Percentiles rank a stretch among this genome's conserved stretches.
Conservation (phyloP, 1,140 invertebrate genomes). For the Linepithema humile region DNA sequence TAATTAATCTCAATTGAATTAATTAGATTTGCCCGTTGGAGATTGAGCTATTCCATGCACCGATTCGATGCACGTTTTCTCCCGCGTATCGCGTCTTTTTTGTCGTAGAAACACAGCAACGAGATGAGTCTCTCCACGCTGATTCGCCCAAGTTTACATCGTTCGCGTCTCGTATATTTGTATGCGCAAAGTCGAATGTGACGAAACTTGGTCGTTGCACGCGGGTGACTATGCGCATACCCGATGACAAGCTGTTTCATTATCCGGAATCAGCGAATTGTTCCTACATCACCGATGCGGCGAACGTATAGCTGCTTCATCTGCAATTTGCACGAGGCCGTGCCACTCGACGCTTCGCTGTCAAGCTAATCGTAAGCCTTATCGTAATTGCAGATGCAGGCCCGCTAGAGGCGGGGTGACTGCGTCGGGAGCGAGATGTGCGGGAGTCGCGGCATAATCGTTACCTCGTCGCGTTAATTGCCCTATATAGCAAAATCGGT, state of each 20-base stretch:
- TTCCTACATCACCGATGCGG: conserved; percentile 29
- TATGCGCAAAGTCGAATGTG: background rate
- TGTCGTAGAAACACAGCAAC: background rate
- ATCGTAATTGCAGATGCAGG: conserved; percentile 57
- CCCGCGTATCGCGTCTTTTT: too few species aligned
- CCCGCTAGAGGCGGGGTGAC: conserved; percentile 38
- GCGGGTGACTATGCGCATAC: conserved; percentile 24
- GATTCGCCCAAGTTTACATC: too few species aligned
- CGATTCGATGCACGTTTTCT: too few species aligned
- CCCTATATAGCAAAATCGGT: background rate
- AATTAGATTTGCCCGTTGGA: conserved; percentile 59
- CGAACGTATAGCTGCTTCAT: conserved; percentile 53
- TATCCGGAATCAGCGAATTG: conserved; percentile 61
- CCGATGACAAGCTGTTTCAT: conserved; percentile 60
- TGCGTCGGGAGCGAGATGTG: conserved; percentile 15
- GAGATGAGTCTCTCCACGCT: too few species aligned
- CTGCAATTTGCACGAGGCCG: conserved; percentile 62
- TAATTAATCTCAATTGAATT: conserved; percentile 71
- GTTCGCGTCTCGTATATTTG: background rate
- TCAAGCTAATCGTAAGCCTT: conserved; percentile 68
- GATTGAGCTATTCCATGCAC: conserved; percentile 54
- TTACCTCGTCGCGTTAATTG: conserved; percentile 44
- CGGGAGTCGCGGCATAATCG: conserved; percentile 17
- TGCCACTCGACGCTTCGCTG: conserved; percentile 63
- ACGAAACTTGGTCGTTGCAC: conserved; percentile 24